Base-by-base conservation (phyloP, 2,888 invertebrate genomes). In the Idaea straminata region DNA sequence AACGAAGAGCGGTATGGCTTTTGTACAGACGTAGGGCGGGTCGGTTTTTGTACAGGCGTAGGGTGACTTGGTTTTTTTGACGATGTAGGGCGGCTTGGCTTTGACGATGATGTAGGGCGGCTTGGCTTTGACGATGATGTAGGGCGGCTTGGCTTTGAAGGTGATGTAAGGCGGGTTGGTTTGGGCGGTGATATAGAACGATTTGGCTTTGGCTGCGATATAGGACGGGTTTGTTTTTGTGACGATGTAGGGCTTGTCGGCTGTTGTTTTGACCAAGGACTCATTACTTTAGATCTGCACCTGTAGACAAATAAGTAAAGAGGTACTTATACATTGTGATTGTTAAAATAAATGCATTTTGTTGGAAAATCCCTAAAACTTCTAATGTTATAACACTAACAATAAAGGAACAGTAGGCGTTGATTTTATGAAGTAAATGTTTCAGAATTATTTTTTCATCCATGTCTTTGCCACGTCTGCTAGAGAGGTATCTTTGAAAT, bases 281-380 rank as follows among this genome's bases (percentile, higher is more conserved):
- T 47, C 47, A 47, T 47, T 25, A 47, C 47, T 47, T 47, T 47
- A 47, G 47, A 47, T 47, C 47, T 47, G 47, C 47, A 68, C 65
- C 67, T 71, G 69, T 66, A 61, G 57, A 71, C 65, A 71, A 69
- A 63, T 47, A 47, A 47, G 47, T 13, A 47, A 47, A 47, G 4
- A 47, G 10, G 13, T 10, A 10, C 10, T 47, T 5, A 47, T 13
- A 47, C 47, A 13, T 25, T 25, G 25, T 25, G 25, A 25, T 25
- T 25, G 25, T 25, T 25, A 25, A 25, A 3, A 25, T 25, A 25
- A 25, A 25, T 25, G 25, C 25, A 25, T 25, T 25, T 2, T 25
- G 25, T 7, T 36, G 65, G 63, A 59, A 63, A 63, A 61, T 34
- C 58, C 7, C 61, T 10, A 35, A 63, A 35, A 59, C 35, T 47